Conservation (phyloP, 2,888 invertebrate species). For the Caenorhabditis imperialis region DNA sequence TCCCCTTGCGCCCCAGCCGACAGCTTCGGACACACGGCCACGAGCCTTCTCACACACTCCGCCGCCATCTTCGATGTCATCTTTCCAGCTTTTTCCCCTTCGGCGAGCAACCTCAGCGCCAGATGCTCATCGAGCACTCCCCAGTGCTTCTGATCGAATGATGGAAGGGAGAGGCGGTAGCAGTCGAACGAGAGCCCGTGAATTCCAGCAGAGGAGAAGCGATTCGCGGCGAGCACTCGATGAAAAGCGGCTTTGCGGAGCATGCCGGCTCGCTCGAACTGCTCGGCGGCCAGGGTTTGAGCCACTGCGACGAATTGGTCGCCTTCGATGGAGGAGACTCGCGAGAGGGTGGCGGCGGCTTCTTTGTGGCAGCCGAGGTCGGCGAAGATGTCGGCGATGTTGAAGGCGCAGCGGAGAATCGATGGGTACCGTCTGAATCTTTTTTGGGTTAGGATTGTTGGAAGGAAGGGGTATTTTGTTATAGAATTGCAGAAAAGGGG, state of each 20-base stretch:
- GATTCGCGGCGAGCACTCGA: slow-evolving; percentile 93
- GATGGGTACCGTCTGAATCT: slow-evolving; percentile 40
- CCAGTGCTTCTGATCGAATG: slow-evolving; percentile 65
- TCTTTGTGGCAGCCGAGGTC: slow-evolving; percentile 87
- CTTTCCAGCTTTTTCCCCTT: slow-evolving; percentile 42
- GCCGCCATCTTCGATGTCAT: slow-evolving; percentile 40
- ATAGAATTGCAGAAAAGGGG: too few relatives aligned
- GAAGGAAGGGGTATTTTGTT: too few relatives aligned
- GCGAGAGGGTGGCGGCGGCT: slow-evolving; percentile 82
- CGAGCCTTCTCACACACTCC: slow-evolving; percentile 44
- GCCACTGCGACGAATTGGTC: slow-evolving; percentile 86
- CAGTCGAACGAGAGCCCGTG: slow-evolving; percentile 59
- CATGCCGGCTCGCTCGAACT: slow-evolving; percentile 91
- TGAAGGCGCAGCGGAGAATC: slow-evolving; percentile 54
- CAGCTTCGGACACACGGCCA: slow-evolving; percentile 46
- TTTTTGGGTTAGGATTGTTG: background rate
- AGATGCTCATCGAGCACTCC: slow-evolving; percentile 66
- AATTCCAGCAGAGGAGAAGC: slow-evolving; percentile 79
- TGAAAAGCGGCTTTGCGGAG: slow-evolving; percentile 81
- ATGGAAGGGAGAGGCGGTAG: slow-evolving; percentile 55
- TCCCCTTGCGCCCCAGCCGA: slow-evolving; percentile 15
- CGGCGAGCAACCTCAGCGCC: slow-evolving; percentile 28
- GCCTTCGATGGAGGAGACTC: slow-evolving; percentile 83
- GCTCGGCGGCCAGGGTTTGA: slow-evolving; percentile 82
- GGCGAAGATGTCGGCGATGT: slow-evolving; percentile 81